A percentile compares a stretch with the other conserved stretches of the same genome.
These are phyloP conservation scores for Dermochelys coriacea DNA, from an alignment of 2,797 vertebrate species.

Conservation along the genomic window DNA sequence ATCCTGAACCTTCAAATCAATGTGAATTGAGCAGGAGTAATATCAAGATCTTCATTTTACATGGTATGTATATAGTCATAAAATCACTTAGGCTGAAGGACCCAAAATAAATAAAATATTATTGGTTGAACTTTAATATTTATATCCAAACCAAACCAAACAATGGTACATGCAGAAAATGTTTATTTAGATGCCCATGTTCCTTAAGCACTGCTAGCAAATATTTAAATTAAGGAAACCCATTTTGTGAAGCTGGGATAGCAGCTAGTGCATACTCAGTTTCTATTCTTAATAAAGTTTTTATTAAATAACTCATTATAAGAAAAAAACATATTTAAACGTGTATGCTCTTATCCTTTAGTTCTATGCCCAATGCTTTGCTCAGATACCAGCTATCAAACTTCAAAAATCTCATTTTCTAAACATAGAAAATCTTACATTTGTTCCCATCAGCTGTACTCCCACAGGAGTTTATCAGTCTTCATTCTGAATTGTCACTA, in stretches of 20 bases:
- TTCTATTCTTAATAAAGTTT: not conserved
- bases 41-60: not conserved
- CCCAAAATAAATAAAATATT: not conserved
- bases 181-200: not conserved
- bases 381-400: not conserved
- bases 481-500: not conserved
- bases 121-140: not conserved
- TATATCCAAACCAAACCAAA: not conserved
- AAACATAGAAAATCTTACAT: not conserved
- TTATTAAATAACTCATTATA: not conserved
- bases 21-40: not conserved
- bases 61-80: not conserved
- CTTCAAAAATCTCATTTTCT: not conserved
- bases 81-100: not conserved
- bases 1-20: fast-evolving
- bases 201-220: constrained; percentile 16
- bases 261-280: not conserved
- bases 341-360: not conserved
- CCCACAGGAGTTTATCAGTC: not conserved
- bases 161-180: not conserved
- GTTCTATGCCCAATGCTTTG: not conserved
- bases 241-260: not conserved
- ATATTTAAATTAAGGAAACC: not conserved
- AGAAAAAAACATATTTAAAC: constrained; percentile 1
- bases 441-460: not conserved